Conservation (phyloP, 1,140 invertebrate genomes). For the Drosophila bocqueti region DNA sequence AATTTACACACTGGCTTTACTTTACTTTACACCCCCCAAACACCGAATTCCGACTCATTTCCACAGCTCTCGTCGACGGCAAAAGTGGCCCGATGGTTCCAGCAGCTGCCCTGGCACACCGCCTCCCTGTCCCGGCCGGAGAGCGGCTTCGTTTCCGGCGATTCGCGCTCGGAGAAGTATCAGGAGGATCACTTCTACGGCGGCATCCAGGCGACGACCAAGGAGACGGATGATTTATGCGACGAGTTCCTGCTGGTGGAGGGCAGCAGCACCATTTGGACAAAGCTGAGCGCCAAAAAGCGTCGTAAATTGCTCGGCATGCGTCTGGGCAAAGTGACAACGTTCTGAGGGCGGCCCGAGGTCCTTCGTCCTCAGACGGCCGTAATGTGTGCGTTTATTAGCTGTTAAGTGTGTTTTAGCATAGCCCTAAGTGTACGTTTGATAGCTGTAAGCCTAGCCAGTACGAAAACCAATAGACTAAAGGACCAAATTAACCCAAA, state of each 20-base stretch:
- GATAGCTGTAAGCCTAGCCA: slow-evolving; percentile 49
- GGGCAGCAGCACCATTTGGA: slow-evolving; percentile 87
- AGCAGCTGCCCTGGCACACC: slow-evolving; percentile 87
- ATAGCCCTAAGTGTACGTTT: slow-evolving; percentile 55
- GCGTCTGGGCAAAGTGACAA: slow-evolving; percentile 88
- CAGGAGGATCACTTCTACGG: slow-evolving; percentile 82
- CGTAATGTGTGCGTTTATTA: slow-evolving; percentile 82
- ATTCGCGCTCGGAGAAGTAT: slow-evolving; percentile 84
- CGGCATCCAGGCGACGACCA: slow-evolving; percentile 73
- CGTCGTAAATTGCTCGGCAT: slow-evolving; percentile 88
- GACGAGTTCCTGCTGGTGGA: slow-evolving; percentile 86
- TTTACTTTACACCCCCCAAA: slow-evolving; percentile 27
- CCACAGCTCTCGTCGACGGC: slow-evolving; percentile 89
- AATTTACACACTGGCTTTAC: slow-evolving; percentile 78
- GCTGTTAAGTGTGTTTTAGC: slow-evolving; percentile 72
- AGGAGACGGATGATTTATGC: slow-evolving; percentile 85
- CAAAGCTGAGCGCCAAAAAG: slow-evolving; percentile 89
- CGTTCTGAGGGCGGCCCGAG: slow-evolving; percentile 85
- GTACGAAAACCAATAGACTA: slow-evolving; percentile 79
- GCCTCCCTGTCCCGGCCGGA: slow-evolving; percentile 88
- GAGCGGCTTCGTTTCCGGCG: slow-evolving; percentile 90
- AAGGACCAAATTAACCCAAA: slow-evolving; percentile 73
- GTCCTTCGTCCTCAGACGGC: neutral
- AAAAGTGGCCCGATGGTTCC: slow-evolving; percentile 91
- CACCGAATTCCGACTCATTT: slow-evolving; percentile 43